Evolutionary conservation across 2,888 invertebrate species (phyloP), one percentile per base, ranked within the genome.

Genomic region (Cerastis leucographa): DNA sequence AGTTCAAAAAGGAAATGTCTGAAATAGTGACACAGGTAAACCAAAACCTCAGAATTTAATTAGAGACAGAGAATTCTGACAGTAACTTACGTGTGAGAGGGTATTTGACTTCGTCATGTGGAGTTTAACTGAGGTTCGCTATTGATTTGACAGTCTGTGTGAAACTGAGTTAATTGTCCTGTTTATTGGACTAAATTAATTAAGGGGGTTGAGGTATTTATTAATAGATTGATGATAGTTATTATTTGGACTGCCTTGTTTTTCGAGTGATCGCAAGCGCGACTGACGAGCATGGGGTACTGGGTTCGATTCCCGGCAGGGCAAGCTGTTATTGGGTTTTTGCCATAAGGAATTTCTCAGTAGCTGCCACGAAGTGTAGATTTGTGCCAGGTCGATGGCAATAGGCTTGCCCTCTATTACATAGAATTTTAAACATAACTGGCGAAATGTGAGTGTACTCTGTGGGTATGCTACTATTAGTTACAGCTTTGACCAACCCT

Each of bases 1-100:
- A 59, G 40, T 59, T 56, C 29, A 51, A 62, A 73, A 68, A 64
- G 70, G 69, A 73, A 71, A 76, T n/a, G 51, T 49, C 25, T 54
- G 35, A 29, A 81, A 61, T 67, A 67, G 64, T 72, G 65, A 62
- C 35, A 42, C 3, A 66, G 56, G 70, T 74, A 62, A n/a, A 59
- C 17, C 61, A n/a, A 78, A 62, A 42, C 64, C 64, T 51, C 61
- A 64, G 61, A 82, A 61, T 64, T 61, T 74, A 67, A 84, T 82
- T 80, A 83, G 35, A 49, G 54, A 56, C 25, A 61, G 44, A 12
- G 12, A 62, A 35, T 71, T 59, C 71, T 17, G 11, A 59, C 76
- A 59, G 69, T 66, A 74, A 74, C n/a, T 49, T 12, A 76, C 46
- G 29, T 65, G 51, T 59, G 68, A 46, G 56, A 25, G 62, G 74